Conservation (phyloP, 1,140 invertebrate genomes). For the Metopolophium dirhodum region DNA sequence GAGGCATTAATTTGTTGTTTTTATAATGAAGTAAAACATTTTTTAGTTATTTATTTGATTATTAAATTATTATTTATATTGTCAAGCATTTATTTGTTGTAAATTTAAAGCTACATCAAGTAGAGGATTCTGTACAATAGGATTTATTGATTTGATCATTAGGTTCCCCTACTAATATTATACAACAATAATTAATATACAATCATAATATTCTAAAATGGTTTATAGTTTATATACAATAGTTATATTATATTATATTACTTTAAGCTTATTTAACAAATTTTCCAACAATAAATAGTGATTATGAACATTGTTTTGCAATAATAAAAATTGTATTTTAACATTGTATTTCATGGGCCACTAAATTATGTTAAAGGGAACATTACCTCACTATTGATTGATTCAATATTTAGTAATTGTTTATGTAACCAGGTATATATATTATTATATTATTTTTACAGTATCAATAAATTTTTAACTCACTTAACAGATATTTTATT, state of each 20-base stretch:
- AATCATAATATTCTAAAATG: neutral
- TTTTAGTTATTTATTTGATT: too few species aligned
- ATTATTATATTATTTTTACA: neutral
- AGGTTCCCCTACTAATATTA: neutral
- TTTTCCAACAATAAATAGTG: neutral
- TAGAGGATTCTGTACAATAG: too few species aligned
- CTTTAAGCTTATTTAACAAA: neutral
- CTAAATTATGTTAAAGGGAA: too few species aligned
- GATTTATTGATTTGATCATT: too few species aligned
- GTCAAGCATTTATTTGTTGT: neutral
- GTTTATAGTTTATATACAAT: neutral
- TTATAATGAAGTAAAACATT: too few species aligned
- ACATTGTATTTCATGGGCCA: neutral
- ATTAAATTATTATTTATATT: too few species aligned
- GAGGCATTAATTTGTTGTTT: too few species aligned
- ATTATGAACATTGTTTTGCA: neutral
- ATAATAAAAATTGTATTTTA: neutral
- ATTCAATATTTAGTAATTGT: neutral
- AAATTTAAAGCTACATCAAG: too few species aligned
- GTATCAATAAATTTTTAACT: neutral
- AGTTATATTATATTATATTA: neutral
- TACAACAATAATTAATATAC: neutral
- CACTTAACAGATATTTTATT: conserved; percentile 59
- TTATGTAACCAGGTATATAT: neutral
- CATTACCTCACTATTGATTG: too few species aligned